Conservation (phyloP, 2,888 invertebrate genomes). For the Drosophila anceps region DNA sequence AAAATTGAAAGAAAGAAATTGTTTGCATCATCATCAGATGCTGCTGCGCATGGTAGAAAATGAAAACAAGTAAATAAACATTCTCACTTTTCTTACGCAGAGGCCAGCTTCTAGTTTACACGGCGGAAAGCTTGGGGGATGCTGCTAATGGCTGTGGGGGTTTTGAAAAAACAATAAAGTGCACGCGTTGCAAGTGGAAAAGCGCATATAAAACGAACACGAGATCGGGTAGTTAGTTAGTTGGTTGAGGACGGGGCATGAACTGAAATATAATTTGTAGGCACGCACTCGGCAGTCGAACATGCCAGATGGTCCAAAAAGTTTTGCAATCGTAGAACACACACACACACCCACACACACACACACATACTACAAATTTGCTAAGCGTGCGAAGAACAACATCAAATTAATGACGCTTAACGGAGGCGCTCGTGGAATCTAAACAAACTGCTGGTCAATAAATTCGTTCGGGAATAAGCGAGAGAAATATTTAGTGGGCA, state of each 20-base stretch:
- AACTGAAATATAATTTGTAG: conserved; percentile 42
- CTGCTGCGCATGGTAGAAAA: conserved; percentile 26
- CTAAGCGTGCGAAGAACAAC: conserved; percentile 38
- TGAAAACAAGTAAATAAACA: conserved; percentile 56
- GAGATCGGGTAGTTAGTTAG: conserved; percentile 7
- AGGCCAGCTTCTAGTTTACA: conserved; percentile 17
- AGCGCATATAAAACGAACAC: conserved; percentile 43
- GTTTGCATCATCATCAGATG: conserved; percentile 40
- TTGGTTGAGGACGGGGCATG: not conserved
- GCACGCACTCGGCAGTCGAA: conserved; percentile 52
- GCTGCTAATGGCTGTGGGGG: not conserved
- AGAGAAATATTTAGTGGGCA: not conserved
- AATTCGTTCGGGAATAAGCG: conserved; percentile 10
- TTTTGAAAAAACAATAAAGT: conserved; percentile 64
- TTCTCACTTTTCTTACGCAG: conserved; percentile 36
- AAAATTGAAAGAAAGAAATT: conserved; percentile 15
- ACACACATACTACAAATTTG: conserved; percentile 11
- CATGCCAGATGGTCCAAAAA: conserved; percentile 62
- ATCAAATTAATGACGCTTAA: conserved; percentile 59
- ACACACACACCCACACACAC: not conserved
- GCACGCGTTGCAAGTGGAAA: conserved; percentile 69
- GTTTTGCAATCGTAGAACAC: conserved; percentile 36
- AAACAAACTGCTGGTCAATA: conserved; percentile 35
- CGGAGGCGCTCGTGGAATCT: conserved; percentile 23
- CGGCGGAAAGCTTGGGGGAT: conserved; percentile 3